Evolutionary conservation across 2,113 vertebrate genomes (phyloP), one percentile per base, ranked within the genome.

Genomic region (Protobothrops flavoviridis): DNA sequence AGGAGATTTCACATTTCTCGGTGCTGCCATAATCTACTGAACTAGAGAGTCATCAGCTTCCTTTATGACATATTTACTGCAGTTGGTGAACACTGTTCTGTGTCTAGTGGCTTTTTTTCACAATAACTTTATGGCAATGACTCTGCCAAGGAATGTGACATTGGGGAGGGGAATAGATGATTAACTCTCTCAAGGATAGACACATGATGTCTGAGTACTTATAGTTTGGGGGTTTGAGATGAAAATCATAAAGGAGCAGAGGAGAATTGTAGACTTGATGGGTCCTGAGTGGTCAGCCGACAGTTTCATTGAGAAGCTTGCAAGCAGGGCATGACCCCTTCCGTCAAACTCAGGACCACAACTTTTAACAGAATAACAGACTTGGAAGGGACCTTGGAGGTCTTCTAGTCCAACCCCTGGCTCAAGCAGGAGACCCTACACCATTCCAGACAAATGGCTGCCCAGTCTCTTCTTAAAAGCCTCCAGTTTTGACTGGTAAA

Each of bases 51-150:
- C 92, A 74, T 94, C 64, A 59, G 87, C 96, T 93, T 94, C 96
- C 39, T 81, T 96, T 96, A 85, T 96, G 94, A 97, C 96, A 91
- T 95, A 94, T 95, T 97, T 95, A 97, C 91, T 92, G 89, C 91
- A 93, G 93, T 93, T 92, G 89, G 10, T 93, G 93, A 87, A 86
- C 57, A 89, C 91, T 95, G 95, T 13, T 91, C 96, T 94, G 90
- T 94, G 69, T 95, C 93, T 91, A 91, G 33, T 2, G 33, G 45
- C 90, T 39, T 69, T 95, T 94, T 96, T 96, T 93, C 95, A 94
- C 89, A 61, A 92, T 90, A 85, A n/a, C 9, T 96, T 92, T 96
- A 90, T 85, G 88, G 91, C 0, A 0, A n/a, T 93, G 91, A 90
- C 81, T 95, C 93, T 93, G 69, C 33, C 15, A 81, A 81, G 33